A percentile compares a stretch with the other conserved stretches of the same genome.
phyloP scores from a whole-genome alignment of 2,797 vertebrate species.

The Remorina albescens region DNA sequence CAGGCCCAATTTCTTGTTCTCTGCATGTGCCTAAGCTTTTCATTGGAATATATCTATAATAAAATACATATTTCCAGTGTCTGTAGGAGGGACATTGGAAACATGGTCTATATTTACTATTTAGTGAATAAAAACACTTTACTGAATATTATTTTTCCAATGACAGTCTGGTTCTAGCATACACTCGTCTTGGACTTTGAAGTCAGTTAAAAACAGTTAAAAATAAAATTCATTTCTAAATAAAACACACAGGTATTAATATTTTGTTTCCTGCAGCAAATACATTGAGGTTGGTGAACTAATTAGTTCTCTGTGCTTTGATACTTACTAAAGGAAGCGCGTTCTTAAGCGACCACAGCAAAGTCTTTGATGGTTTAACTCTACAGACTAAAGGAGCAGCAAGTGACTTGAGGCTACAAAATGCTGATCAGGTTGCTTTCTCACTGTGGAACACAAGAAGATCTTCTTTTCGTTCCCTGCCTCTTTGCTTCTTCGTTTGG shows the following conservation, averaged over 20 bases:
- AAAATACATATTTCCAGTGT: neutral
- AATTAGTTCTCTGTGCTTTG: constrained; percentile 59
- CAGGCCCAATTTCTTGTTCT: neutral
- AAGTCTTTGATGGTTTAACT: constrained; percentile 62
- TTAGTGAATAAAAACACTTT: constrained; percentile 4
- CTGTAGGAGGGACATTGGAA: neutral
- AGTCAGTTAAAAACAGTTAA: too few species aligned
- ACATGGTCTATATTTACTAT: constrained; percentile 4
- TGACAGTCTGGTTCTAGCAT: neutral
- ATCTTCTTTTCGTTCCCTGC: constrained; percentile 35
- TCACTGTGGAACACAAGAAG: constrained; percentile 47
- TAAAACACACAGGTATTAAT: constrained; percentile 22
- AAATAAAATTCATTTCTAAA: too few species aligned
- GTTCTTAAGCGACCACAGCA: constrained; percentile 34
- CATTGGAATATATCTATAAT: constrained; percentile 1
- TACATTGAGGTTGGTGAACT: constrained; percentile 26
- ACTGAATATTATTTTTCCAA: neutral
- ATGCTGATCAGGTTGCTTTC: constrained; percentile 53
- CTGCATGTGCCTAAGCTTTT: neutral
- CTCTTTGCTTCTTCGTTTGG: constrained; percentile 49
- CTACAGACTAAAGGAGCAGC: constrained; percentile 30
- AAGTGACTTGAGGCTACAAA: constrained; percentile 51
- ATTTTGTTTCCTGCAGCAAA: constrained; percentile 44
- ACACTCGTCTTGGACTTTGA: too few species aligned
- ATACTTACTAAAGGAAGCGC: constrained; percentile 44